Percentiles rank a stretch among this genome's conserved stretches.
These are phyloP conservation scores for Chironomus striatipennis DNA, from an alignment of 1,140 invertebrate species.

Conservation along the genomic window DNA sequence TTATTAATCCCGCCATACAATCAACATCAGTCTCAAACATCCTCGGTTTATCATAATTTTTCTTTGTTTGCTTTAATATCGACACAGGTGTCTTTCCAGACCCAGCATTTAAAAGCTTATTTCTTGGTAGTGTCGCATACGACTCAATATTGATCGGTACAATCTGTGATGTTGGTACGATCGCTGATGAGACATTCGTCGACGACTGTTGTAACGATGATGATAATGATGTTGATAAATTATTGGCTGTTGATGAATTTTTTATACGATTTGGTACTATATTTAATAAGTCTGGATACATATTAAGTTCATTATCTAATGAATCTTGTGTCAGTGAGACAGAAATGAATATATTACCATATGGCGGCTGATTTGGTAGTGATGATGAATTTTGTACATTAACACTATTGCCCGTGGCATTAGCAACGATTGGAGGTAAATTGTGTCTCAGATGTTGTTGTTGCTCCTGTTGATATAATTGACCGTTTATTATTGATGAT, in stretches of 20 bases:
- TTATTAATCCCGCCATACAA: constrained; percentile 27
- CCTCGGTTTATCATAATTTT: background rate
- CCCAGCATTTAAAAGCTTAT: constrained; percentile 30
- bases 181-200: constrained; percentile 29
- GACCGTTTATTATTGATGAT: background rate
- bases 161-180: constrained; percentile 28
- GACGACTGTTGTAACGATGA: constrained; percentile 25
- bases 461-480: background rate
- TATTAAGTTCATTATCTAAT: constrained; percentile 45
- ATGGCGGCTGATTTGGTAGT: constrained; percentile 41
- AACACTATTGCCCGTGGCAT: background rate
- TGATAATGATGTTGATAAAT: constrained; percentile 32
- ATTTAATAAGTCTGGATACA: constrained; percentile 70
- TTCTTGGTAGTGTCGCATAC: constrained; percentile 54
- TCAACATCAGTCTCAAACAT: background rate
- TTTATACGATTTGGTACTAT: constrained; percentile 53
- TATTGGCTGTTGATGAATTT: constrained; percentile 28
- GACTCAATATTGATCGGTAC: constrained; percentile 41
- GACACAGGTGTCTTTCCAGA: constrained; percentile 28
- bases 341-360: constrained; percentile 66
- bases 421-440: background rate
- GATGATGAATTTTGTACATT: background rate
- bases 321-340: constrained; percentile 62
- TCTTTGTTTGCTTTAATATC: constrained; percentile 37
- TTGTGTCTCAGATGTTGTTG: too few relatives aligned